phyloP scores from a whole-genome alignment of 2,888 invertebrate species.

The Lathronympha strigana region DNA sequence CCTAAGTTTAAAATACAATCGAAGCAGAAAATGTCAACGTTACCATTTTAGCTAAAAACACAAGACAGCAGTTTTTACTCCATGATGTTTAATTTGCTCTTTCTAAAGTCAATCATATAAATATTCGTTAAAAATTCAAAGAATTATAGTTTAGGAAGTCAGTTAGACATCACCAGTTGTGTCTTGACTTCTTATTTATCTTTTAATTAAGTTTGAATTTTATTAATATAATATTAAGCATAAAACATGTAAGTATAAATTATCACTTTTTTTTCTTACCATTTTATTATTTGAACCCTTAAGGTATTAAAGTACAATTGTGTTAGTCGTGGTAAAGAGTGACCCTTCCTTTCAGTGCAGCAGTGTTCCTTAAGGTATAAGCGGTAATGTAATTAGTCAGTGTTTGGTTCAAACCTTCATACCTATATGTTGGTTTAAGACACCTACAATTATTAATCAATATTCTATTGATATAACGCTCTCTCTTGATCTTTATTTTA shows the following conservation, averaged over 20 bases:
- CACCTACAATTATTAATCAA: too few relatives aligned
- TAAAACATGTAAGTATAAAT: constrained; percentile 9
- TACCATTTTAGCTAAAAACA: neutral
- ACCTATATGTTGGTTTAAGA: too few relatives aligned
- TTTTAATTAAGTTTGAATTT: neutral
- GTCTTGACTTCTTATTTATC: constrained; percentile 20
- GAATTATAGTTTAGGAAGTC: constrained; percentile 16
- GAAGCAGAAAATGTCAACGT: neutral
- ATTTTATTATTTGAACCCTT: neutral
- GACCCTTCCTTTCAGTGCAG: too few relatives aligned
- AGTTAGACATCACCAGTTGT: constrained; percentile 16
- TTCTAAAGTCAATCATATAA: neutral
- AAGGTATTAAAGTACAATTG: too few relatives aligned
- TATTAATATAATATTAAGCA: neutral
- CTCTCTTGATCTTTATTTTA: too few relatives aligned
- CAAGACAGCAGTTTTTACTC: neutral
- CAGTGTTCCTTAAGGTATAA: too few relatives aligned
- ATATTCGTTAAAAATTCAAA: neutral
- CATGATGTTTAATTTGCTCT: constrained; percentile 4
- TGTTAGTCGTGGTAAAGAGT: too few relatives aligned
- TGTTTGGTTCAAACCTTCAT: too few relatives aligned
- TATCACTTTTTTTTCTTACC: neutral
- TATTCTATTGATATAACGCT: too few relatives aligned
- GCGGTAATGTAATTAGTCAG: too few relatives aligned
- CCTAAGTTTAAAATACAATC: neutral